Evolutionary conservation across 2,888 invertebrate species (phyloP), one percentile per base, ranked within the genome.

Genomic region (Chrysolina americana): DNA sequence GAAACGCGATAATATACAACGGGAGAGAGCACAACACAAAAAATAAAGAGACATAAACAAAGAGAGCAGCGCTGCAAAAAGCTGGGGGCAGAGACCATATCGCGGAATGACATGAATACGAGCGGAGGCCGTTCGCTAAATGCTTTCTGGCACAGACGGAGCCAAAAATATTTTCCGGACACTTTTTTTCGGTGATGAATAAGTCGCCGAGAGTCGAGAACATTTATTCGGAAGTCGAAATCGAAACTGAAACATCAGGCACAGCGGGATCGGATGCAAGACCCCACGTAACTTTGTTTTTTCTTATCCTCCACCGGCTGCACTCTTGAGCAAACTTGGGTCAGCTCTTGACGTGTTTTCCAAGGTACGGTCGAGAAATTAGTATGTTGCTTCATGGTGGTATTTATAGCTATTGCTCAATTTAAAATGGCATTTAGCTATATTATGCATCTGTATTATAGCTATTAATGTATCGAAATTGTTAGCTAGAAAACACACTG

Each of bases 31-130:
- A 48, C 59, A 68, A 65, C 56, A 59, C 41, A 41, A 70, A 74
- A 74, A 66, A 74, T 74, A 74, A 74, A 74, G 41, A 66, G 74
- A 41, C 66, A 59, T 66, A 70, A 70, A 74, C 70, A 74, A 70
- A 74, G 74, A 69, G 70, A 65, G 44, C 65, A 70, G 65, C 65
- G 62, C 66, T 28, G 59, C 28, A 59, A 59, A 59, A 36, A 59
- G 47, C 74, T 66, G 74, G 66, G 74, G 66, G 70, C 74, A 70
- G 44, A 41, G 64, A 74, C 69, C 74, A 70, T 74, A 74, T 74
- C 74, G 74, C 48, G 53, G 56, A 74, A 73, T 71, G 70, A 68
- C 68, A 64, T 63, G 68, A 75, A 70, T 66, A 66, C 66, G 66
- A 66, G 65, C 47, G 44, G 21, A 70, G 74, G 68, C 71, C 68